Evolutionary conservation across 2,888 invertebrate genomes (phyloP).

Genomic region (Andrena trimmerana): DNA sequence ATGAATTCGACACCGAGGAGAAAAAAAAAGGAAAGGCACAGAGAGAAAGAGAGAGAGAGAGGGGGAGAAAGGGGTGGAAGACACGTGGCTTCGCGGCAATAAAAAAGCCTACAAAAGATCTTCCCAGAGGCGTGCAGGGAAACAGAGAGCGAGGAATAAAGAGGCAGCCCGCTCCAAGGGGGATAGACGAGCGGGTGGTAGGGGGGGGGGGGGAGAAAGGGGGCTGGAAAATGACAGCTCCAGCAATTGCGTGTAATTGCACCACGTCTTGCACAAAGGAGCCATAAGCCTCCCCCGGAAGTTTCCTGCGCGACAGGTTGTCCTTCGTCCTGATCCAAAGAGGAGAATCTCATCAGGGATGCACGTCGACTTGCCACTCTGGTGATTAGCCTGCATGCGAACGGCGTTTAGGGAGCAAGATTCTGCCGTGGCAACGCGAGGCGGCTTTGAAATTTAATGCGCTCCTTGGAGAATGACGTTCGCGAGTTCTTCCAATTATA

Average conservation of each 20-base stretch:
- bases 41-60: not conserved
- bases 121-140: slow-evolving; percentile 35
- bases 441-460: slow-evolving; percentile 41
- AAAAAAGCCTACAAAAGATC: slow-evolving; percentile 75
- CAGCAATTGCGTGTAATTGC: slow-evolving; percentile 70
- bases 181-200: slow-evolving; percentile 31
- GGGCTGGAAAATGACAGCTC: slow-evolving; percentile 67
- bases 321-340: slow-evolving; percentile 59
- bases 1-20: slow-evolving; percentile 61
- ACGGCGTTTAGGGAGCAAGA: slow-evolving; percentile 50
- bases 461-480: not conserved
- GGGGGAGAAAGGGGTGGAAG: slow-evolving; percentile 4
- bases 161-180: slow-evolving; percentile 1
- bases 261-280: slow-evolving; percentile 69
- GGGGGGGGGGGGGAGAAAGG: slow-evolving; percentile 5
- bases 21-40: not conserved
- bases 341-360: slow-evolving; percentile 66
- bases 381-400: slow-evolving; percentile 60
- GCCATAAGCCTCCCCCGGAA: slow-evolving; percentile 63
- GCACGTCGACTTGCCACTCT: slow-evolving; percentile 64
- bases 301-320: slow-evolving; percentile 64
- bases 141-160: slow-evolving; percentile 43
- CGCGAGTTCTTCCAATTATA: slow-evolving; percentile 3
- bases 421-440: slow-evolving; percentile 7
- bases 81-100: slow-evolving; percentile 65